Percentiles rank a stretch among this genome's conserved stretches.
These are phyloP conservation scores for Rhagoletis pomonella DNA, from an alignment of 1,140 invertebrate species.

Conservation along the genomic window DNA sequence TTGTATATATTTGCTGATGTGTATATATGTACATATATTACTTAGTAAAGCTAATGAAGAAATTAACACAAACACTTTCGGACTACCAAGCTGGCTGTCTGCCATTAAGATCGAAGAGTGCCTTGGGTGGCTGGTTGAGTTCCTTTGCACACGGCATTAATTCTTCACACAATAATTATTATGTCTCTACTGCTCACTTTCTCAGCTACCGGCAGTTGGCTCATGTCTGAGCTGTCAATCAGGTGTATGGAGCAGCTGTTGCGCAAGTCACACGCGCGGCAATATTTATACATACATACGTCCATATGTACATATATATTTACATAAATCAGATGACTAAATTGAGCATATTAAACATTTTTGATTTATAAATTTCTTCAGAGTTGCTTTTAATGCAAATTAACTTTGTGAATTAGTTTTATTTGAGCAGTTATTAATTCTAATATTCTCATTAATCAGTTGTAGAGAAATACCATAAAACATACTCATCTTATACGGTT, in stretches of 20 bases:
- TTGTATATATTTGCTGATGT: background rate
- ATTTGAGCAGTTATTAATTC: too few species aligned
- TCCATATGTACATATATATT: too few species aligned
- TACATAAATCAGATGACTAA: background rate
- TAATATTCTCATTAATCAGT: too few species aligned
- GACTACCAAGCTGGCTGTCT: background rate
- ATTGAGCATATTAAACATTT: background rate
- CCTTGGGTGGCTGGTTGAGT: slow-evolving; percentile 13
- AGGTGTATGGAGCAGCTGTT: background rate
- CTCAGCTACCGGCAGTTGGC: background rate
- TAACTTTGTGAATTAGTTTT: background rate
- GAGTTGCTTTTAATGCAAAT: background rate
- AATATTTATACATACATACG: background rate
- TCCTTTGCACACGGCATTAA: slow-evolving; percentile 6
- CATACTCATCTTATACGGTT: too few species aligned
- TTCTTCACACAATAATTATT: slow-evolving; percentile 15
- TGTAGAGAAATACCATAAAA: too few species aligned
- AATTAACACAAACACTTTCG: background rate
- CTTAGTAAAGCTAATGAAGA: background rate
- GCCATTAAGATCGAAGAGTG: background rate
- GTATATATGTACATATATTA: background rate
- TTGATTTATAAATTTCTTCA: background rate
- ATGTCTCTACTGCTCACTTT: background rate
- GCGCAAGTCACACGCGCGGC: background rate
- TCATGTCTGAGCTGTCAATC: slow-evolving; percentile 23